Base-by-base conservation (phyloP, 2,797 vertebrate species). In the Knipowitschia caucasica region DNA sequence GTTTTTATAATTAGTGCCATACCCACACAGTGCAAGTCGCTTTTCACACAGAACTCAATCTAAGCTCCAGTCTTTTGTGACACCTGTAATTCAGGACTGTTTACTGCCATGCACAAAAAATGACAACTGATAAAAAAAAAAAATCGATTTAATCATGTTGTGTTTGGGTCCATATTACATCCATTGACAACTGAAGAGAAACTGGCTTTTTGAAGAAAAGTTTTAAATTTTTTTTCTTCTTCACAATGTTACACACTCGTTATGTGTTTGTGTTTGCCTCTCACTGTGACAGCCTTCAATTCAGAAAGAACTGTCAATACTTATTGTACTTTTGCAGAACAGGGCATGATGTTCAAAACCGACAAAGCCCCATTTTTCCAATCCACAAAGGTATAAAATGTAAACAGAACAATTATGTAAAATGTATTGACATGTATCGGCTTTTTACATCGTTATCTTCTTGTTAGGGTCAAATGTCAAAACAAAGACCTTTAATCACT, bases 251-350 rank as follows among this genome's bases (percentile, higher is more conserved):
- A 42, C 34, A 24, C 40, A 5, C 9, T 3, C 24, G 52, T 77
- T 55, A 6, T 43, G 31, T 38, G 50, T 72, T 78, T 80, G 71
- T 73, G 61, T 33, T 33, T 4, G 21, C 58, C 63, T 21, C 30
- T 65, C 59, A 72, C 39, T 56, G 51, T 52, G 58, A 69, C 23
- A 44, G 20, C 40, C 57, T 69, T 75, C 69, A 64, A 50, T 77
- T 78, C 73, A 77, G 50, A 25, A 65, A 50, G 40, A 78, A 77
- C 82, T 74, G 71, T 68, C 76, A 73, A 61, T 67, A 69, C 51
- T 65, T 58, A 53, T 55, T 47, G 34, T 25, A 24, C 18, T 44
- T 46, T 40, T 57, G 52, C 18, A 36, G 12, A 18, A 54, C 49
- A 38, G 44, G 39, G 47, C 25, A 43, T 35, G 5, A 10, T 17